These are phyloP conservation scores for Sebastes iracundus DNA, from an alignment of 2,797 vertebrate genomes.

Conservation along the genomic window DNA sequence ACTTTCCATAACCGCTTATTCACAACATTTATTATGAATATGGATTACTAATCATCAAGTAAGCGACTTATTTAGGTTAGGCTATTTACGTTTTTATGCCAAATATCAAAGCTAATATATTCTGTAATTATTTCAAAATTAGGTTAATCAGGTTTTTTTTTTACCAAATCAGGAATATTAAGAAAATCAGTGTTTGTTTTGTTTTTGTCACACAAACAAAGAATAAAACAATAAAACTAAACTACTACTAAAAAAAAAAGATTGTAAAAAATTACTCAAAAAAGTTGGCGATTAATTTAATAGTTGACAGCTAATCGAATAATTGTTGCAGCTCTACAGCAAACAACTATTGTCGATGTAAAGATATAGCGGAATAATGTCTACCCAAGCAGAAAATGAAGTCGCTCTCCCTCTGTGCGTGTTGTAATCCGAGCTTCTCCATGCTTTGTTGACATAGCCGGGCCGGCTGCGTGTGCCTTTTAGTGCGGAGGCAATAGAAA, in stretches of 20 bases:
- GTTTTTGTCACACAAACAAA: background rate
- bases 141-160: background rate
- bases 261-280: too few relatives aligned
- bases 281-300: too few relatives aligned
- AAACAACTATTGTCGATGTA: too few relatives aligned
- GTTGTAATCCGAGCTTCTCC: background rate
- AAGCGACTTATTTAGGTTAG: background rate
- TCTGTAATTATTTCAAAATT: background rate
- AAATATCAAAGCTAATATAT: background rate
- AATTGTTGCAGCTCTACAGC: too few relatives aligned
- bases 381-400: background rate
- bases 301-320: too few relatives aligned
- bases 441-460: too few relatives aligned
- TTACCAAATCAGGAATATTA: background rate
- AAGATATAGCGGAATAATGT: too few relatives aligned
- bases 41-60: background rate
- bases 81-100: background rate
- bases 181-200: background rate
- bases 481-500: too few relatives aligned
- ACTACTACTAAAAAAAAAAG: background rate
- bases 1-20: background rate
- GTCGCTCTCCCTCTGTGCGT: background rate
- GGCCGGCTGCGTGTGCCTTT: too few relatives aligned
- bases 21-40: background rate
- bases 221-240: background rate